A percentile compares a stretch with the other conserved stretches of the same genome.
These are phyloP conservation scores for Campylomormyrus numenius DNA, from an alignment of 2,113 vertebrate species.

Conservation along the genomic window DNA sequence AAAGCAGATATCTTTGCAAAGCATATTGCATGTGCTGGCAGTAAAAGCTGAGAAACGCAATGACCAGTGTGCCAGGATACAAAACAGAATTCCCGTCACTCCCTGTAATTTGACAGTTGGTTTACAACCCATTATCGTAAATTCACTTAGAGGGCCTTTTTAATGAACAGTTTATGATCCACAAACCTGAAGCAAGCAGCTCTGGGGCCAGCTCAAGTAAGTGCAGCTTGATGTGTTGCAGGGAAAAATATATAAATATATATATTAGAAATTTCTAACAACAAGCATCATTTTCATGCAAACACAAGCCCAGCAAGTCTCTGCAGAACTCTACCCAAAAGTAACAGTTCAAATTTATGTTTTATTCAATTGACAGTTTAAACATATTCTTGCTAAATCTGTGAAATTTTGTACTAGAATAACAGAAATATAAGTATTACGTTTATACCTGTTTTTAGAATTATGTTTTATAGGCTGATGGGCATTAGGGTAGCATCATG, in stretches of 20 bases:
- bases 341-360: not conserved
- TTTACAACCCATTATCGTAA: conserved; percentile 51
- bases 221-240: conserved; percentile 44
- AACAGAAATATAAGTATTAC: not conserved
- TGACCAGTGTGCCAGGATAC: conserved; percentile 32
- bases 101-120: conserved; percentile 48
- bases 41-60: conserved; percentile 27
- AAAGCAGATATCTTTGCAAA: conserved; percentile 34
- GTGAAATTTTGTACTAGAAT: not conserved
- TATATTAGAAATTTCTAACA: not conserved
- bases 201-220: not conserved
- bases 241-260: conserved; percentile 41
- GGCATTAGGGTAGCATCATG: not conserved
- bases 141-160: conserved; percentile 37
- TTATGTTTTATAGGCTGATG: not conserved
- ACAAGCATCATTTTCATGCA: not conserved
- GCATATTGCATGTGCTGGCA: conserved; percentile 44
- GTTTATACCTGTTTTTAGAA: not conserved
- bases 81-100: conserved; percentile 41
- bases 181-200: conserved; percentile 22
- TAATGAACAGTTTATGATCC: conserved; percentile 51
- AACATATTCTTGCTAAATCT: not conserved
- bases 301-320: not conserved
- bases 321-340: not conserved
- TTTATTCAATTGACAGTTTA: not conserved